Evolutionary conservation across 2,113 vertebrate genomes (phyloP), one percentile per base, ranked within the genome.

Genomic region (Marmota monax): DNA sequence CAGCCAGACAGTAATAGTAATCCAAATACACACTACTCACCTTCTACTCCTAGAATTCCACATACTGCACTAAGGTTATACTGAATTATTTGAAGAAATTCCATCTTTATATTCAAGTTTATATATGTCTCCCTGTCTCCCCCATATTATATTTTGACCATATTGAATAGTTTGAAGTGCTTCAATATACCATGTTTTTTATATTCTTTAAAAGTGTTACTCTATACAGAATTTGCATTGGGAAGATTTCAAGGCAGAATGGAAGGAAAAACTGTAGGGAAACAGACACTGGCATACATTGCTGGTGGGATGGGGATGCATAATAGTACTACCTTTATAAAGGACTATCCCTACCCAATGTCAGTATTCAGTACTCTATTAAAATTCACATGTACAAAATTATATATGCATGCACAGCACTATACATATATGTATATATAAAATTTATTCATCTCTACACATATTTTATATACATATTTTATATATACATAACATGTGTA

Each of bases 231-330:
- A 88, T 92, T 9, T n/a, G 82, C 23, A 78, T 58, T 84, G 17
- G 27, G 63, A 92, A 83, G 39, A 88, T 5, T 87, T 95, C 51
- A 95, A 88, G 10, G 18, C 39, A 69, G n/a, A 93, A 88, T 45
- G 17, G 25, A 74, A 84, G 11, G n/a, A 74, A 89, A 96, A 27
- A 4, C 34, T 85, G 4, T 14, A 48, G 29, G 42, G 5, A 86
- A 82, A 65, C 22, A 74, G 84, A 88, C 18, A 76, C 16, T 65
- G 20, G 27, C 37, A 34, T 34, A 32, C 37, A 45, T 78, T 53
- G 34, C 45, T 67, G 67, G 39, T 42, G 22, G 20, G n/a, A 45
- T 92, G 42, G 22, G 20, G n/a, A 45, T 89, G 37, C 39, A 51
- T 42, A 51, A n/a, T 39, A 39, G 45, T 53, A 72, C 17, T 17